phyloP scores from a whole-genome alignment of 2,888 invertebrate species.

The Crossocerus cetratus region DNA sequence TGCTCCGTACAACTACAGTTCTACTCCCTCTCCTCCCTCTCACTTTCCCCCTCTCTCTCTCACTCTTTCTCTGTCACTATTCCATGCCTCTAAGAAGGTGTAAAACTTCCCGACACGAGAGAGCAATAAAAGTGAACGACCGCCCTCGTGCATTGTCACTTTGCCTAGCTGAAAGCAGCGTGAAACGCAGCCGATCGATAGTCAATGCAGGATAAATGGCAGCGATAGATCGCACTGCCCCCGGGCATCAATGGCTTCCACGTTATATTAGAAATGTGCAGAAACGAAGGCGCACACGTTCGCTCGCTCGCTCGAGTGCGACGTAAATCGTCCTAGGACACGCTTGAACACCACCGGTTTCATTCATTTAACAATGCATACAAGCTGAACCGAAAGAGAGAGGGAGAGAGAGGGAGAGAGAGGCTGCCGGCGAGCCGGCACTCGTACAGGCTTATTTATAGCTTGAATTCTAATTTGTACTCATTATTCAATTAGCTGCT shows the following conservation, averaged over 20 bases:
- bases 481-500: neutral
- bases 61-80: neutral
- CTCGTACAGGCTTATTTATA: neutral
- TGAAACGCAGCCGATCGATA: neutral
- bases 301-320: slow-evolving; percentile 18
- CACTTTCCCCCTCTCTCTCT: neutral
- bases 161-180: slow-evolving; percentile 18
- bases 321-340: slow-evolving; percentile 20
- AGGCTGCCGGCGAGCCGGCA: too few species aligned
- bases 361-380: slow-evolving; percentile 8
- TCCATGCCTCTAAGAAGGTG: slow-evolving; percentile 32
- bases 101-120: slow-evolving; percentile 31
- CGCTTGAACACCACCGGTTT: slow-evolving; percentile 1
- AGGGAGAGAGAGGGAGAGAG: neutral
- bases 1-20: neutral
- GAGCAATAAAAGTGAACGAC: slow-evolving; percentile 35
- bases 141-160: slow-evolving; percentile 35
- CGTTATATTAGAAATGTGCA: slow-evolving; percentile 7
- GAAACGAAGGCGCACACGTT: slow-evolving; percentile 25
- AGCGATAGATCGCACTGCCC: slow-evolving; percentile 38
- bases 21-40: neutral
- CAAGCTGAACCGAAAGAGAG: neutral
- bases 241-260: slow-evolving; percentile 23
- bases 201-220: slow-evolving; percentile 33
- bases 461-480: neutral